Evolutionary conservation across 2,888 invertebrate species (phyloP).

Genomic region (Acrocera orbiculus): DNA sequence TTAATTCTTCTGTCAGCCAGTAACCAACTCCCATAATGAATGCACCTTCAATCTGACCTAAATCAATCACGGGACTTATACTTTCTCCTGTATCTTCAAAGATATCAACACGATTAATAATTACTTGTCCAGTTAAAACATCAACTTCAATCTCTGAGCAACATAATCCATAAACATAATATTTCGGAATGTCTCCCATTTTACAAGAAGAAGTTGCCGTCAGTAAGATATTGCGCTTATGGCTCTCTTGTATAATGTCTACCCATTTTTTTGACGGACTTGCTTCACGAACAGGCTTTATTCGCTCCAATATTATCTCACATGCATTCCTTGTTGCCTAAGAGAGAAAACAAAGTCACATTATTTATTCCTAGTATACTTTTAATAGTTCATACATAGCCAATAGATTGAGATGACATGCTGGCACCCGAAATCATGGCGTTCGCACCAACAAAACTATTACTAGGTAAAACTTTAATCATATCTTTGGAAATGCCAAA

Average conservation of each 20-base stretch:
- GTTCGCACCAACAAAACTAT: slow-evolving; percentile 43
- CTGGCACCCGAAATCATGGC: slow-evolving; percentile 44
- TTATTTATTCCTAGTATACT: background rate
- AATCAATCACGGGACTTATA: slow-evolving; percentile 46
- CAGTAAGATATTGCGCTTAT: slow-evolving; percentile 34
- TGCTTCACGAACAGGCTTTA: slow-evolving; percentile 38
- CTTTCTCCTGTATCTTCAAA: slow-evolving; percentile 49
- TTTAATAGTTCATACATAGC: background rate
- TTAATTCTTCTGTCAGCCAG: slow-evolving; percentile 49
- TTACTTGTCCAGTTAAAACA: slow-evolving; percentile 47
- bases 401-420: no score
- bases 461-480: slow-evolving; percentile 42
- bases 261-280: slow-evolving; percentile 36
- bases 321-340: slow-evolving; percentile 39
- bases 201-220: slow-evolving; percentile 38
- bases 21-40: slow-evolving; percentile 57
- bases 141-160: slow-evolving; percentile 53
- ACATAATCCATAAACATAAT: slow-evolving; percentile 41
- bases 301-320: slow-evolving; percentile 36
- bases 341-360: slow-evolving; percentile 37
- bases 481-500: slow-evolving; percentile 46
- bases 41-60: slow-evolving; percentile 59
- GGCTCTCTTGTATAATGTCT: slow-evolving; percentile 35
- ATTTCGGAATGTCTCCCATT: slow-evolving; percentile 32
- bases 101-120: slow-evolving; percentile 41